Evolutionary conservation across 2,888 invertebrate genomes (phyloP).

Genomic region (Habrosyne pyritoides): DNA sequence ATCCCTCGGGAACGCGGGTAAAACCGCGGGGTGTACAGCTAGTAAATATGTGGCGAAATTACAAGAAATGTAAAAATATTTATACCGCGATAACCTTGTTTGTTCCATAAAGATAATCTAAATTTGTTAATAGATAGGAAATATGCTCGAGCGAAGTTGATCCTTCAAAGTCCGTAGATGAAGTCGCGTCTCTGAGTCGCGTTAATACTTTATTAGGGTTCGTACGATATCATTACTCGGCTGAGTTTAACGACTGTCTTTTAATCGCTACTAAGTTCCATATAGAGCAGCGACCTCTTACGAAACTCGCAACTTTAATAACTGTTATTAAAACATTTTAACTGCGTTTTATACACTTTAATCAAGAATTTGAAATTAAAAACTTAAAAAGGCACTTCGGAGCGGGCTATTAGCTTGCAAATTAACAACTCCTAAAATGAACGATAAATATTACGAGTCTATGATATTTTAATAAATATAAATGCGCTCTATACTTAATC

Average conservation of each 20-base stretch:
- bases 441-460: neutral
- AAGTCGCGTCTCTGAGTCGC: conserved; percentile 24
- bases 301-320: conserved; percentile 15
- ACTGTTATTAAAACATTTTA: conserved; percentile 41
- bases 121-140: neutral
- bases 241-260: conserved; percentile 64
- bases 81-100: no score
- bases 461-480: neutral
- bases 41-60: no score
- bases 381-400: conserved; percentile 15
- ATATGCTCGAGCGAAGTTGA: neutral
- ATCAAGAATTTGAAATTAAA: conserved; percentile 36
- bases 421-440: neutral
- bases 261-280: conserved; percentile 63
- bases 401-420: neutral
- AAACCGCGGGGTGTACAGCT: no score
- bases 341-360: conserved; percentile 39
- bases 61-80: no score
- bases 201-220: conserved; percentile 67
- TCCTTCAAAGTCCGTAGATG: conserved; percentile 19
- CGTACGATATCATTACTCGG: conserved; percentile 57
- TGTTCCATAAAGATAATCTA: no score
- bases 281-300: conserved; percentile 33
- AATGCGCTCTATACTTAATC: no score
- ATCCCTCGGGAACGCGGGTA: no score